These are phyloP conservation scores for Drosophila rufa DNA, from an alignment of 1,140 invertebrate genomes.

Conservation along the genomic window DNA sequence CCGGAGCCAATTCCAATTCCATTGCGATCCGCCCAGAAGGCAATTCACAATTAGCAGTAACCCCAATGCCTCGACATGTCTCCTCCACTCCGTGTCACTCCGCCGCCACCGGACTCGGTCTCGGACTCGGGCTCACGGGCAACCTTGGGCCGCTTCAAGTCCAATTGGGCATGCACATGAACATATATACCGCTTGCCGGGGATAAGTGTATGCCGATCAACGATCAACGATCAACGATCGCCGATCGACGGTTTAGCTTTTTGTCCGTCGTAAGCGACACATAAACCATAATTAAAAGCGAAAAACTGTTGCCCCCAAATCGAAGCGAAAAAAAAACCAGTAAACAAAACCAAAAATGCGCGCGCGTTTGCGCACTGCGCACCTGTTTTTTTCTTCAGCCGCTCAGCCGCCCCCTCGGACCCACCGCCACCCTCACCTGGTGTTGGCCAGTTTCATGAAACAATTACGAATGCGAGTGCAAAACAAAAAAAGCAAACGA, in stretches of 20 bases:
- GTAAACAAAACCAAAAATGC: conserved; percentile 60
- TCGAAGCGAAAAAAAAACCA: conserved; percentile 48
- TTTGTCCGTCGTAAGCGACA: conserved; percentile 50
- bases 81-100: conserved; percentile 46
- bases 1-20: conserved; percentile 26
- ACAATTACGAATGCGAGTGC: conserved; percentile 71
- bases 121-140: background rate
- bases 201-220: conserved; percentile 51
- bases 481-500: conserved; percentile 40
- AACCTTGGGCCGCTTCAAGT: conserved; percentile 57
- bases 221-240: conserved; percentile 34
- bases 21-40: conserved; percentile 50
- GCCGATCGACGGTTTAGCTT: conserved; percentile 32
- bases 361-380: conserved; percentile 58
- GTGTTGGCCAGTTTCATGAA: conserved; percentile 73
- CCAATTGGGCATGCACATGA: conserved; percentile 21
- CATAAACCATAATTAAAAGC: conserved; percentile 77
- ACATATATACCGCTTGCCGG: conserved; percentile 28
- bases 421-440: conserved; percentile 11
- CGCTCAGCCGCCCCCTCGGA: background rate
- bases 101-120: conserved; percentile 1
- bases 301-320: conserved; percentile 73
- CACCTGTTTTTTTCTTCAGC: conserved; percentile 63
- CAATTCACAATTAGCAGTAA: conserved; percentile 53
- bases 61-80: conserved; percentile 47